Percentiles rank a stretch among this genome's conserved stretches.
Evolutionary conservation across 2,797 vertebrate genomes (phyloP).

Genomic region (Oreortyx pictus): DNA sequence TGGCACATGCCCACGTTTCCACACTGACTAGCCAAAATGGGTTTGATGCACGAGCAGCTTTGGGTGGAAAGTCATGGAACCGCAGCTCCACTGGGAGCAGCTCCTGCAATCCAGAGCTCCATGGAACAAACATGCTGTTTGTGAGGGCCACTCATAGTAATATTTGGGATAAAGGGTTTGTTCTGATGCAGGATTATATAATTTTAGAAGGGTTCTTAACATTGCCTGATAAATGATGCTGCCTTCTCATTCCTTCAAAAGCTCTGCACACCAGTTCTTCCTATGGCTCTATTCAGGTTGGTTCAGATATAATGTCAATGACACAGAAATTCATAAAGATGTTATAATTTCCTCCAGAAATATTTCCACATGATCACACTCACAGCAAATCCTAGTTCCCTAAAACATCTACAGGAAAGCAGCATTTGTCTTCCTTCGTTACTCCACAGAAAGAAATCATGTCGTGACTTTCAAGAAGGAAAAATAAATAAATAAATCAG

Average conservation of each 20-base stretch:
- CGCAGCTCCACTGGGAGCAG: not conserved
- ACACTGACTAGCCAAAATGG: not conserved
- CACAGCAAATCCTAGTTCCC: not conserved
- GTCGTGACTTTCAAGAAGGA: slow-evolving; percentile 8
- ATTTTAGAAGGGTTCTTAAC: not conserved
- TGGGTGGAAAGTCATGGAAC: not conserved
- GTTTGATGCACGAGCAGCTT: not conserved
- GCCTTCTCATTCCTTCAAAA: not conserved
- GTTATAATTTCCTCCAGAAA: not conserved
- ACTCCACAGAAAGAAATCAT: not conserved
- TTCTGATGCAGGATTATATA: not conserved
- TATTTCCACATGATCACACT: not conserved
- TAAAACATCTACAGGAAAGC: not conserved
- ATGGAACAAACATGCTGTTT: not conserved
- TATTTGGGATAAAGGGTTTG: too few relatives aligned
- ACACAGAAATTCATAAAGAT: not conserved
- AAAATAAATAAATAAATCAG: not conserved
- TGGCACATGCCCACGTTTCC: not conserved
- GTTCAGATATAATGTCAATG: not conserved
- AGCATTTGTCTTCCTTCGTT: slow-evolving; percentile 7
- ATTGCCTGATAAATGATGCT: not conserved
- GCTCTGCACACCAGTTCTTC: not conserved
- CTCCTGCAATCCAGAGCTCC: not conserved
- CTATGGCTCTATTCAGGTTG: not conserved
- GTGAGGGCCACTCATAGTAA: too few relatives aligned